Conservation (phyloP, 2,113 vertebrate species). For the Strix aluco region DNA sequence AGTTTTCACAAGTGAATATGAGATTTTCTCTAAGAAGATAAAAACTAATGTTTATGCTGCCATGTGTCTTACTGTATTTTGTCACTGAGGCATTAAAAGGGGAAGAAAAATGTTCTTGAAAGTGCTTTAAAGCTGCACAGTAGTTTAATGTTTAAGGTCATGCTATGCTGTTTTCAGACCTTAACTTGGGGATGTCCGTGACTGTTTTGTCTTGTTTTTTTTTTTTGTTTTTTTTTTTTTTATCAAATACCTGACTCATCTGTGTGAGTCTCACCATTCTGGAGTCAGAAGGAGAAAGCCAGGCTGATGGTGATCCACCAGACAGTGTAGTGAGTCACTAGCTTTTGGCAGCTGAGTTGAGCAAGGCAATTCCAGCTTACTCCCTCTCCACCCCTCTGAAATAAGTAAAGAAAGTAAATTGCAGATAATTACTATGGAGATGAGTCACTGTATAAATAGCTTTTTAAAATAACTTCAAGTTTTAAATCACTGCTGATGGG, state of each 20-base stretch:
- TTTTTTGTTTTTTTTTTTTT: not conserved
- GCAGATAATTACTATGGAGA: not conserved
- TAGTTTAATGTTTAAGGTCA: not conserved
- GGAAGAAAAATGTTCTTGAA: not conserved
- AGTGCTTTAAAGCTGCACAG: not conserved
- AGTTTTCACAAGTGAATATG: not conserved
- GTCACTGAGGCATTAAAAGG: not conserved
- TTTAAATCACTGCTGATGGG: not conserved
- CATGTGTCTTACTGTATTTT: not conserved
- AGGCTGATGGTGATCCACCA: not conserved
- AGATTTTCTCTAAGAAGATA: not conserved
- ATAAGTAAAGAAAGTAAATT: conserved; percentile 7
- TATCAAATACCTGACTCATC: not conserved
- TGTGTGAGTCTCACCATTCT: fast-evolving
- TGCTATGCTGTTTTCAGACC: not conserved
- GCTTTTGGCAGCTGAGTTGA: not conserved
- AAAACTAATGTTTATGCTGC: not conserved
- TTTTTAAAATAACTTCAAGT: conserved; percentile 1
- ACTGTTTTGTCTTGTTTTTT: not conserved
- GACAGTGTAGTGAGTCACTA: not conserved
- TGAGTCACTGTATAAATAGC: conserved; percentile 5
- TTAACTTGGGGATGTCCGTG: not conserved
- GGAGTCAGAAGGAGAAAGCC: not conserved
- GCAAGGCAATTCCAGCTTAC: not conserved
- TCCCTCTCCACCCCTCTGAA: not conserved